These are phyloP conservation scores for Acipenser transmontanus DNA, from an alignment of 2,797 vertebrate genomes.

Conservation along the genomic window DNA sequence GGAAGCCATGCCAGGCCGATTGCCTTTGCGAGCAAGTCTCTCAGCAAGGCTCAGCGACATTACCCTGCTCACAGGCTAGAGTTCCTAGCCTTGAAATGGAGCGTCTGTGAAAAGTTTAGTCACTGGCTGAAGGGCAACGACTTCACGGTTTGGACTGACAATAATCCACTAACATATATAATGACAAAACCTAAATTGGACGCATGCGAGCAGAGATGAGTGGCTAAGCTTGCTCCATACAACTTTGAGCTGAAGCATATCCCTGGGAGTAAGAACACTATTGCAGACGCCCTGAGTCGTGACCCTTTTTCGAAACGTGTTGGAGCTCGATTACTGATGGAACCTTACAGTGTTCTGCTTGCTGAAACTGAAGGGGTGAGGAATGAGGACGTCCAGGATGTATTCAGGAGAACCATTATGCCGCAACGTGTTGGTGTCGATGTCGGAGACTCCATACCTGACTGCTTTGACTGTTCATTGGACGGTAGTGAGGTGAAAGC, in stretches of 20 bases:
- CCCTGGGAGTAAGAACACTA: neutral
- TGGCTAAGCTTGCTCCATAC: neutral
- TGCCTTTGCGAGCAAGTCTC: neutral
- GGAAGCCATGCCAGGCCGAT: neutral
- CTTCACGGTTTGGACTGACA: neutral
- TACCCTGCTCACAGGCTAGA: neutral
- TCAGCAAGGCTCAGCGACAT: neutral
- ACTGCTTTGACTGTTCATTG: too few relatives aligned
- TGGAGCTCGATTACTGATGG: too few relatives aligned
- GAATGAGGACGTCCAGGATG: too few relatives aligned
- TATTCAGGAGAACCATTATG: neutral
- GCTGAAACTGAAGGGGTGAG: too few relatives aligned
- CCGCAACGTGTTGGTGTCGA: too few relatives aligned
- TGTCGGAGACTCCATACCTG: too few relatives aligned
- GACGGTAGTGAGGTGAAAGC: neutral
- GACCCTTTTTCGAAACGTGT: neutral
- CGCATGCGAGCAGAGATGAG: neutral
- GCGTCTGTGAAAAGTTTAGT: slow-evolving; percentile 7
- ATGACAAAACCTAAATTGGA: neutral
- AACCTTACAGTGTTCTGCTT: too few relatives aligned
- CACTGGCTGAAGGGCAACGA: neutral
- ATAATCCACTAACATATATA: neutral
- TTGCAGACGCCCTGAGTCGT: slow-evolving; percentile 2
- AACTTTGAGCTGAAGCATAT: neutral
- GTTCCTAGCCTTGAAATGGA: slow-evolving; percentile 14